Evolutionary conservation across 2,888 invertebrate genomes (phyloP).

Genomic region (Elmis aenea): DNA sequence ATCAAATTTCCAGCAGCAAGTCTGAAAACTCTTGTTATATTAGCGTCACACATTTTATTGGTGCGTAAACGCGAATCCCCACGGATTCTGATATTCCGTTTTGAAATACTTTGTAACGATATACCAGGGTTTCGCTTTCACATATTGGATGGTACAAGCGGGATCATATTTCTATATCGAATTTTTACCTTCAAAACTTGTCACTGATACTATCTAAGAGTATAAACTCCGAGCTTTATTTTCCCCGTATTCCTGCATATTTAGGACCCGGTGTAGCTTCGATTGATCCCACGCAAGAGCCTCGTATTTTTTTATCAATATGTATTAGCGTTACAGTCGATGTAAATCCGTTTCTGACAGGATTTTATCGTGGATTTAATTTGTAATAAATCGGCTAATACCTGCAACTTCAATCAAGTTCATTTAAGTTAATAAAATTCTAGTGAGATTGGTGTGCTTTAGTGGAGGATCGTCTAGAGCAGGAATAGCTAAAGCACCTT

Average conservation of each 20-base stretch:
- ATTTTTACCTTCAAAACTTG: conserved; percentile 8
- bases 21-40: conserved; percentile 12
- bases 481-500: conserved; percentile 15
- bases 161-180: conserved; percentile 8
- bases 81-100: conserved; percentile 7
- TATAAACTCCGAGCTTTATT: background rate
- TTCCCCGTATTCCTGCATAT: too few relatives aligned
- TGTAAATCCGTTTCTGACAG: too few relatives aligned
- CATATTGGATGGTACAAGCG: conserved; percentile 13
- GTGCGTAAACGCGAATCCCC: conserved; percentile 10
- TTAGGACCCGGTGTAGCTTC: too few relatives aligned
- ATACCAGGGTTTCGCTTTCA: conserved; percentile 8
- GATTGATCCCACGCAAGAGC: too few relatives aligned
- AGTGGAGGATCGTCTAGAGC: too few relatives aligned
- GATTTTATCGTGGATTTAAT: too few relatives aligned
- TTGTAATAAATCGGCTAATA: too few relatives aligned
- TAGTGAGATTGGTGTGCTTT: too few relatives aligned
- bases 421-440: too few relatives aligned
- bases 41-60: conserved; percentile 10
- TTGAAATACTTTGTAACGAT: conserved; percentile 13
- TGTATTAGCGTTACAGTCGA: too few relatives aligned
- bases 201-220: background rate
- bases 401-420: too few relatives aligned
- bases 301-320: too few relatives aligned
- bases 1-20: conserved; percentile 11